Conservation (phyloP, 2,888 invertebrate genomes). For the Tethea ocularis region DNA sequence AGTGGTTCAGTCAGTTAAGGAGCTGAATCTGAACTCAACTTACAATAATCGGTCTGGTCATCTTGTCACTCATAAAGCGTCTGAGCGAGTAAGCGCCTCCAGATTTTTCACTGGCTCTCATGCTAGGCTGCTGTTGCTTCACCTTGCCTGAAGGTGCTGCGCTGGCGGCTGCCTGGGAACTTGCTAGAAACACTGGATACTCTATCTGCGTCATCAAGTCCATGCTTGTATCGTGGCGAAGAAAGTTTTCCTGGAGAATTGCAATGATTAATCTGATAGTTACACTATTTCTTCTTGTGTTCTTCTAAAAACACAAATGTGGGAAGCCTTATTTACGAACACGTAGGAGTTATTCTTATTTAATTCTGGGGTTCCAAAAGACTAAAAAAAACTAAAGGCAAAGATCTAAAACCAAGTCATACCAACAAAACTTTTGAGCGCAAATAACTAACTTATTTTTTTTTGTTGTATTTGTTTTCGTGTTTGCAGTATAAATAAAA, state of each 20-base stretch:
- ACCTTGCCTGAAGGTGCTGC: conserved; percentile 22
- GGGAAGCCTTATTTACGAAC: no score
- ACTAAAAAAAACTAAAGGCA: no score
- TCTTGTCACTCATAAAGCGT: conserved; percentile 41
- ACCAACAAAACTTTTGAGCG: no score
- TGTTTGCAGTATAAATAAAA: no score
- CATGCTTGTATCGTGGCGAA: conserved; percentile 51
- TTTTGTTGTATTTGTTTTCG: no score
- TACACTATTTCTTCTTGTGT: neutral
- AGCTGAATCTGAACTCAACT: conserved; percentile 12
- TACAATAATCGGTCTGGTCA: conserved; percentile 37
- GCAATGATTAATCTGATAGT: neutral
- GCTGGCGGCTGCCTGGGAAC: conserved; percentile 36
- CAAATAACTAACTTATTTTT: no score
- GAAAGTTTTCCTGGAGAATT: conserved; percentile 49
- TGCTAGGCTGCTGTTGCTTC: conserved; percentile 30
- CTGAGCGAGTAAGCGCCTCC: conserved; percentile 46
- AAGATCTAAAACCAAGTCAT: no score
- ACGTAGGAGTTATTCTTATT: no score
- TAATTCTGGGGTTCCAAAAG: no score
- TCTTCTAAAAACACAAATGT: no score
- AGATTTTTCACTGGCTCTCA: conserved; percentile 52
- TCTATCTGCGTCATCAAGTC: conserved; percentile 34
- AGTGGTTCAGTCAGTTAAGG: no score
- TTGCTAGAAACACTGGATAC: conserved; percentile 7